Evolutionary conservation across 2,113 vertebrate species (phyloP).

Genomic region (Anarhynchus alexandrinus): DNA sequence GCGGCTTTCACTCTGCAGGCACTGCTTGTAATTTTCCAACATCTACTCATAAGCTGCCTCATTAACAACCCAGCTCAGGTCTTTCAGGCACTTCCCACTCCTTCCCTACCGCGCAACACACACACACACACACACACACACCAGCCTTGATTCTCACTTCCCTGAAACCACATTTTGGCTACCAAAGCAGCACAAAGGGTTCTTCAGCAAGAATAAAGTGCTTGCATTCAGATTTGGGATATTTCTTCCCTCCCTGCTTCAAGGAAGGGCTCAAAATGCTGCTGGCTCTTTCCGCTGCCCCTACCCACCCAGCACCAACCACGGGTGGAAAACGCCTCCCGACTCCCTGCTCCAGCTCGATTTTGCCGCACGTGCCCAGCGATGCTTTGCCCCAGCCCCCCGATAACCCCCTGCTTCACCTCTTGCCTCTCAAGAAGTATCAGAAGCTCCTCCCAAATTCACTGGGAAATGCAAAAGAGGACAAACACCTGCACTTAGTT

Average conservation of each 20-base stretch:
- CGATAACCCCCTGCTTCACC: neutral
- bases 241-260: neutral
- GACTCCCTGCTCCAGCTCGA: neutral
- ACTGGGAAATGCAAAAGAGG: neutral
- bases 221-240: neutral
- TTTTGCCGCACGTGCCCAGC: neutral
- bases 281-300: neutral
- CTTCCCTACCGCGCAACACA: neutral
- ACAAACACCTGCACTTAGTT: neutral
- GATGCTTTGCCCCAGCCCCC: neutral
- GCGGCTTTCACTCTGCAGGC: neutral
- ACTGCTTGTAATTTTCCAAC: conserved; percentile 6
- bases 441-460: neutral
- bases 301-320: neutral
- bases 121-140: neutral
- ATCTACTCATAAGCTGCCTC: neutral
- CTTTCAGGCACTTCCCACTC: conserved; percentile 16
- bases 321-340: neutral
- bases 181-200: neutral
- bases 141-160: neutral
- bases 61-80: conserved; percentile 27
- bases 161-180: neutral
- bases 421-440: neutral
- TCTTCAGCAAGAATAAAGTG: neutral
- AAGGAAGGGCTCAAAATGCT: neutral